Conservation (phyloP, 92 coral and sea anemone species). For the Nematostella vectensis region DNA sequence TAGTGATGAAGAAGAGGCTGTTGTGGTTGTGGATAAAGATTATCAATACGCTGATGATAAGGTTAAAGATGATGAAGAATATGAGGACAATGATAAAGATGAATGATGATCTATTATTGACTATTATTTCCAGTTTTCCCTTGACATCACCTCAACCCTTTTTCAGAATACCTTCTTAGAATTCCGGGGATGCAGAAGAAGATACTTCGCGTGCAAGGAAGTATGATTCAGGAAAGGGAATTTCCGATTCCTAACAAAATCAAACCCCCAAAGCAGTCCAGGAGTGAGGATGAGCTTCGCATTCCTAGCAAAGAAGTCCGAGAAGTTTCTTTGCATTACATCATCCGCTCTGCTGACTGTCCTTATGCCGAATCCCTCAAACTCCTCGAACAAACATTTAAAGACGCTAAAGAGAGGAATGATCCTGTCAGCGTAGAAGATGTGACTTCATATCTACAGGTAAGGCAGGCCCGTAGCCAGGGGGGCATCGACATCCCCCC, state of each 20-base stretch:
- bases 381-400: slow-evolving; percentile 38
- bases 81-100: no score
- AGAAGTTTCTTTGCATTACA: slow-evolving; percentile 68
- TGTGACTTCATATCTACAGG: neutral
- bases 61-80: neutral
- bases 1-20: no score
- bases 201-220: slow-evolving; percentile 73
- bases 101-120: no score
- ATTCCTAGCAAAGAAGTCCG: slow-evolving; percentile 44
- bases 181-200: slow-evolving; percentile 48
- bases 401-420: slow-evolving; percentile 7
- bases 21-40: neutral
- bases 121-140: no score
- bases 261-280: slow-evolving; percentile 22
- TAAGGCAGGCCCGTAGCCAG: no score
- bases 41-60: neutral
- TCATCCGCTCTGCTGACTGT: slow-evolving; percentile 50
- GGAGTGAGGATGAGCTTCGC: slow-evolving; percentile 45
- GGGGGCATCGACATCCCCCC: no score
- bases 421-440: slow-evolving; percentile 11
- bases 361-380: slow-evolving; percentile 37
- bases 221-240: slow-evolving; percentile 55
- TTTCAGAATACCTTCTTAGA: slow-evolving; percentile 58
- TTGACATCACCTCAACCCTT: no score
- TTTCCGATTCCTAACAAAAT: slow-evolving; percentile 84